These are phyloP conservation scores for Plebejus argus DNA, from an alignment of 2,888 invertebrate species.

Conservation along the genomic window DNA sequence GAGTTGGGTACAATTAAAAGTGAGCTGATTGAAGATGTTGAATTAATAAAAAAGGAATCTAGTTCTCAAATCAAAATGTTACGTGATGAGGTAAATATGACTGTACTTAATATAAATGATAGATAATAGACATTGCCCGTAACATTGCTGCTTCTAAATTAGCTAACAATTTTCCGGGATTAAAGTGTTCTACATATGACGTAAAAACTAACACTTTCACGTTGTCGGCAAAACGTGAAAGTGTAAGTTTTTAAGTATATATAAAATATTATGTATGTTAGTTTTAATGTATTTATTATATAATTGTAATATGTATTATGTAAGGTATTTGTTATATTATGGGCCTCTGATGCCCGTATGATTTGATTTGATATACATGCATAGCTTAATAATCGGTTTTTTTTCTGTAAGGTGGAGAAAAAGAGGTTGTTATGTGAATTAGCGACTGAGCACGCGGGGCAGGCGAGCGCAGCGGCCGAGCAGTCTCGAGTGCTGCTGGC, in stretches of 20 bases:
- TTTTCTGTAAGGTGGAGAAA: constrained; percentile 61
- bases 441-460: constrained; percentile 68
- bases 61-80: constrained; percentile 66
- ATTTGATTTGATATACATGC: too few relatives aligned
- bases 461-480: constrained; percentile 66
- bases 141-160: too few relatives aligned
- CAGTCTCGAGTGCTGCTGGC: constrained; percentile 63
- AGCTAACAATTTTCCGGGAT: too few relatives aligned
- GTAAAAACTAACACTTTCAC: too few relatives aligned
- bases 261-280: too few relatives aligned
- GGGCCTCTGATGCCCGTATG: too few relatives aligned
- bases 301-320: too few relatives aligned
- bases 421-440: constrained; percentile 62
- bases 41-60: constrained; percentile 69
- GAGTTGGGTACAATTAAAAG: constrained; percentile 71
- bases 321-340: too few relatives aligned
- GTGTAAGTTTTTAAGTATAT: too few relatives aligned
- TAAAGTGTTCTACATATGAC: too few relatives aligned
- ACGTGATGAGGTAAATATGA: constrained; percentile 63
- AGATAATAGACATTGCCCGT: neutral
- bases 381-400: neutral
- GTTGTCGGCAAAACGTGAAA: too few relatives aligned
- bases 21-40: constrained; percentile 74
- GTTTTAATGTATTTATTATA: too few relatives aligned
- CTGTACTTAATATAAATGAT: neutral